A percentile compares a stretch with the other conserved stretches of the same genome.
Evolutionary conservation across 2,888 invertebrate genomes (phyloP).

Genomic region (Seira sanloemensis): DNA sequence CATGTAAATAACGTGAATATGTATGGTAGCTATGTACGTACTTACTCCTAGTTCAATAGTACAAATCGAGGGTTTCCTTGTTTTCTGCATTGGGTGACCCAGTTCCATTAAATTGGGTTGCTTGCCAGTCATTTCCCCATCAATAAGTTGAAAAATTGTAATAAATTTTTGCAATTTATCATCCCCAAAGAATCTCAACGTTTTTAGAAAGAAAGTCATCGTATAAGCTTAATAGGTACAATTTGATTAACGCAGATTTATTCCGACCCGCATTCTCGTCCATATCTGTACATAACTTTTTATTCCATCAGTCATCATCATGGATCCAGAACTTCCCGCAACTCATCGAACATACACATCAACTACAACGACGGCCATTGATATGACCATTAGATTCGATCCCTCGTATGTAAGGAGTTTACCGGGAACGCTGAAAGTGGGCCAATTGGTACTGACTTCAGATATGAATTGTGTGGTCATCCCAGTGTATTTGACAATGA

Average conservation of each 20-base stretch:
- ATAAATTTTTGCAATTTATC: background rate
- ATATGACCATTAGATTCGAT: constrained; percentile 84
- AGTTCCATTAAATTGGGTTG: constrained; percentile 51
- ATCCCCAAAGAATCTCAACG: background rate
- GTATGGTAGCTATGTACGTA: background rate
- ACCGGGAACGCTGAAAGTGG: constrained; percentile 81
- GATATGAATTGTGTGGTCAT: background rate
- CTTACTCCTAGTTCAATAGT: background rate
- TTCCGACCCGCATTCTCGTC: no score
- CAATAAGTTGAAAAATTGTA: constrained; percentile 28
- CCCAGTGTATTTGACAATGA: constrained; percentile 5
- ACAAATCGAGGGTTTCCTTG: constrained; percentile 31
- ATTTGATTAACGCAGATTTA: no score
- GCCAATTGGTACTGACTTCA: constrained; percentile 39
- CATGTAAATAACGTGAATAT: no score
- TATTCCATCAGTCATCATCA: constrained; percentile 25
- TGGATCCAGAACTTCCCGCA: constrained; percentile 80
- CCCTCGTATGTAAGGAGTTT: constrained; percentile 82
- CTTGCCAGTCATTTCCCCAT: constrained; percentile 52
- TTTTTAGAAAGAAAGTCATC: no score
- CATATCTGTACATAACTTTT: no score
- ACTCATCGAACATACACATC: constrained; percentile 86
- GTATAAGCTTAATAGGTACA: no score
- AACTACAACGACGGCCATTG: constrained; percentile 78
- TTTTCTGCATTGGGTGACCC: constrained; percentile 33